Conservation (phyloP, 64 coral and sea anemone genomes). For the Astreopora myriophthalma region DNA sequence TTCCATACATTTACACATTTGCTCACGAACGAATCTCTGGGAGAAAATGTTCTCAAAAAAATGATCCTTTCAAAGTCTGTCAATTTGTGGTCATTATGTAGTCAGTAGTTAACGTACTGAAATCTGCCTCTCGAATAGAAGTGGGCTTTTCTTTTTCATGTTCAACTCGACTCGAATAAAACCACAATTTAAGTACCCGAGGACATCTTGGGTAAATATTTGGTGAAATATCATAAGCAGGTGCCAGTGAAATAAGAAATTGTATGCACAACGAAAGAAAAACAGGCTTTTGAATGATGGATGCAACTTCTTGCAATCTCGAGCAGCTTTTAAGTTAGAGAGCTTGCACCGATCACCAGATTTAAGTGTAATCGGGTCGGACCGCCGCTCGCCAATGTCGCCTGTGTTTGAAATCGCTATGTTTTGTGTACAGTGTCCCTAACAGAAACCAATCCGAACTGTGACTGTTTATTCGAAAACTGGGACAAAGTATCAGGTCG, state of each 20-base stretch:
- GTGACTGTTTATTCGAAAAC: conserved; percentile 3
- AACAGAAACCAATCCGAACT: conserved; percentile 58
- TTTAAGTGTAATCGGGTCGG: conserved; percentile 1
- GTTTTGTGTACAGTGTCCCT: conserved; percentile 69
- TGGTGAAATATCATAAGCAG: background rate
- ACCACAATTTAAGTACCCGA: background rate
- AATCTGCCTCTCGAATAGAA: too few relatives aligned
- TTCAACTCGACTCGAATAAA: background rate
- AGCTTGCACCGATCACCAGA: background rate
- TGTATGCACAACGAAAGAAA: background rate
- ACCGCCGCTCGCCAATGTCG: conserved; percentile 66
- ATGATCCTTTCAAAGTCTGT: too few relatives aligned
- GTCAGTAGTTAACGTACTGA: too few relatives aligned
- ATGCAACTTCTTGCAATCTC: background rate
- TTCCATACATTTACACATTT: too few relatives aligned
- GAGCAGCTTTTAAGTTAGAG: background rate
- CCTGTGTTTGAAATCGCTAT: conserved; percentile 19
- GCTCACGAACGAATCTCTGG: too few relatives aligned
- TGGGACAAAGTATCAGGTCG: conserved; percentile 74
- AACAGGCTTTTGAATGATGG: too few relatives aligned
- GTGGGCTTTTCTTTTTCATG: background rate
- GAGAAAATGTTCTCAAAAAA: too few relatives aligned
- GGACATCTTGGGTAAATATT: background rate
- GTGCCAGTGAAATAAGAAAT: too few relatives aligned
- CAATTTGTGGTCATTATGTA: too few relatives aligned